Evolutionary conservation across 92 coral and sea anemone species (phyloP).

Genomic region (Virgularia gustaviana): DNA sequence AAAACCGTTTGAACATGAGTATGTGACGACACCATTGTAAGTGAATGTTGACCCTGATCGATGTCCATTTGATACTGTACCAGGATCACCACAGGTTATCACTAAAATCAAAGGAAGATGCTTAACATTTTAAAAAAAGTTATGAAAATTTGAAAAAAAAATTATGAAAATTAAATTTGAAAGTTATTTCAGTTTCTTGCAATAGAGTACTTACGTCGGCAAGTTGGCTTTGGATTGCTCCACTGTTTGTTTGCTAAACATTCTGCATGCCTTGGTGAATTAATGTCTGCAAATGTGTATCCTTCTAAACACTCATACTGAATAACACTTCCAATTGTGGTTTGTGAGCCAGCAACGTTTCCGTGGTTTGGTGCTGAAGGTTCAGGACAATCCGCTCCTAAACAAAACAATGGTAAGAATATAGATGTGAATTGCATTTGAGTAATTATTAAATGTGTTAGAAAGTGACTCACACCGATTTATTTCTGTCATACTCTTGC

Average conservation of each 20-base stretch:
- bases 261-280: slow-evolving; percentile 59
- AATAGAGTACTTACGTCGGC: slow-evolving; percentile 46
- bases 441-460: background rate
- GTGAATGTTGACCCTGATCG: slow-evolving; percentile 60
- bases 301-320: slow-evolving; percentile 74
- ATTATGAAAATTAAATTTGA: background rate
- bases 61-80: slow-evolving; percentile 61
- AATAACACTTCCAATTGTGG: slow-evolving; percentile 76
- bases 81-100: slow-evolving; percentile 76
- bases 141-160: background rate
- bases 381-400: slow-evolving; percentile 83
- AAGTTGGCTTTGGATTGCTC: slow-evolving; percentile 69
- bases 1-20: slow-evolving; percentile 67
- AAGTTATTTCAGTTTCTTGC: background rate
- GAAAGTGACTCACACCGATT: no score
- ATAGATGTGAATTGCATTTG: background rate
- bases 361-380: slow-evolving; percentile 70
- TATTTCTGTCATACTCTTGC: background rate
- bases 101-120: slow-evolving; percentile 38
- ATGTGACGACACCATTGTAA: slow-evolving; percentile 69
- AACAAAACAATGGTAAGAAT: background rate
- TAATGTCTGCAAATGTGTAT: slow-evolving; percentile 39
- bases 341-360: slow-evolving; percentile 71
- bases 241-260: slow-evolving; percentile 61
- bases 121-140: background rate